Conservation (phyloP, 2,888 invertebrate genomes). For the Cheilosia variabilis region DNA sequence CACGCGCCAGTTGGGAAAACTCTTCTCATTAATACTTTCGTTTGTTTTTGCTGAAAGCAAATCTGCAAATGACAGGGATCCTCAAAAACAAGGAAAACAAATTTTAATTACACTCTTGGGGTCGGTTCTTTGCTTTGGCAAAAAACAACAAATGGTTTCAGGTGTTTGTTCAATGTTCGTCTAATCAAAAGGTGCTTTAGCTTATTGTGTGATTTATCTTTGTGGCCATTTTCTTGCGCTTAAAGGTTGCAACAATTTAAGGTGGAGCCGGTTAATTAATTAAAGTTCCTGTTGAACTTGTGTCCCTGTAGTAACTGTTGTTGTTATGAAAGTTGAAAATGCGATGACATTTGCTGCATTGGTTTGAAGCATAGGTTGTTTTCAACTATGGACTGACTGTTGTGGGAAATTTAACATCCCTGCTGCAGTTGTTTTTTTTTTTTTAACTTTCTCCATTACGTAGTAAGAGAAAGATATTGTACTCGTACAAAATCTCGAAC, state of each 20-base stretch:
- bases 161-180: background rate
- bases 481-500: no score
- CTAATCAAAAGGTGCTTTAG: background rate
- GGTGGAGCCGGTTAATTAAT: background rate
- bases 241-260: background rate
- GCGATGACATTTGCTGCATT: no score
- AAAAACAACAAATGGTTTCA: background rate
- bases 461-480: no score
- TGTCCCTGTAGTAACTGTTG: no score
- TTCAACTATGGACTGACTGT: no score
- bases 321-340: no score
- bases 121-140: background rate
- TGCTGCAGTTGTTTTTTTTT: no score
- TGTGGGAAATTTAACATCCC: no score
- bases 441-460: no score
- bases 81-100: background rate
- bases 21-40: constrained; percentile 18
- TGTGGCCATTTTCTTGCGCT: background rate
- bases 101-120: constrained; percentile 22
- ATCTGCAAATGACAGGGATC: constrained; percentile 7
- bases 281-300: no score
- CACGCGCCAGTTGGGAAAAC: background rate
- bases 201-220: background rate
- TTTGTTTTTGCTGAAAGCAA: background rate
- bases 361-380: no score